Evolutionary conservation across 2,113 vertebrate genomes (phyloP).

Genomic region (Chinchilla lanigera): DNA sequence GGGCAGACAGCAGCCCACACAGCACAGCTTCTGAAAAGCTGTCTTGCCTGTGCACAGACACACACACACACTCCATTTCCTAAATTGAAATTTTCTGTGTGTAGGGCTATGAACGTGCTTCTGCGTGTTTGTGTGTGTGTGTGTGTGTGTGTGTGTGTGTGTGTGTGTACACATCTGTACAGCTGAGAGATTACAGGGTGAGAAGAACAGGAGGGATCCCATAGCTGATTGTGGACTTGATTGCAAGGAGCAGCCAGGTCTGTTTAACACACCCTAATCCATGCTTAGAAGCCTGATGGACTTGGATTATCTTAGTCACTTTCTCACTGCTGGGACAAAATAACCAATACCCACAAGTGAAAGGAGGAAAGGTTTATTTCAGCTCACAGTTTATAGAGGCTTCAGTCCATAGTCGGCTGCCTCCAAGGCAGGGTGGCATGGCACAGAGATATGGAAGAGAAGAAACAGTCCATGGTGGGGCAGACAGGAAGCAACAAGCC

Average conservation of each 20-base stretch:
- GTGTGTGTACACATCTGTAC: neutral
- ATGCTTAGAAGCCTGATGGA: neutral
- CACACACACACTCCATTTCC: neutral
- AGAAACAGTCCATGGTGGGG: neutral
- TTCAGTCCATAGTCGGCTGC: neutral
- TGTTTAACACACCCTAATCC: neutral
- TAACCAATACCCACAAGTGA: neutral
- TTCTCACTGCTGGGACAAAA: neutral
- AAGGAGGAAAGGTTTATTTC: neutral
- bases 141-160: neutral
- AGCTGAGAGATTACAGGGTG: neutral
- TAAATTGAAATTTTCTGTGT: neutral
- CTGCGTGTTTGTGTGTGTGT: too few relatives aligned
- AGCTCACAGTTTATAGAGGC: neutral
- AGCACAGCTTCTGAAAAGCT: neutral
- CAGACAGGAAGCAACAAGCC: neutral
- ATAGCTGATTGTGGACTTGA: neutral
- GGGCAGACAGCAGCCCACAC: too few relatives aligned
- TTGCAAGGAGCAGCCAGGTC: neutral
- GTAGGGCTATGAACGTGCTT: too few relatives aligned
- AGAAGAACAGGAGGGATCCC: neutral
- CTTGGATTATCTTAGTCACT: neutral
- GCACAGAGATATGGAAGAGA: neutral
- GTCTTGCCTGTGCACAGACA: neutral
- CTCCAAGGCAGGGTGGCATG: neutral